These are phyloP conservation scores for Atlantisia rogersi DNA, from an alignment of 2,113 vertebrate species.

Conservation along the genomic window DNA sequence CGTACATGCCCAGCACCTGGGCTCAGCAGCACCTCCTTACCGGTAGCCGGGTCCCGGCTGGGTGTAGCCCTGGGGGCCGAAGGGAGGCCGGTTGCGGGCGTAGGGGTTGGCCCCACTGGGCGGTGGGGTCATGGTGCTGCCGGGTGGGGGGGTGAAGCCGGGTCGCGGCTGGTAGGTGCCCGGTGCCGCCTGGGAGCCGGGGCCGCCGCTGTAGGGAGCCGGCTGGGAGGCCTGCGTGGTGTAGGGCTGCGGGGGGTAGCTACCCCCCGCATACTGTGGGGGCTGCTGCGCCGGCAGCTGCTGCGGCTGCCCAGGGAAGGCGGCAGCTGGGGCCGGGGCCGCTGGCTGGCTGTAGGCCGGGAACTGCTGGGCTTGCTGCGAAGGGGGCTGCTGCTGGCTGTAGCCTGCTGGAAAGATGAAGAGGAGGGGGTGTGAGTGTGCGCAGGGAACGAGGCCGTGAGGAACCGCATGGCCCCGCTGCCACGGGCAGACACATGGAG, in stretches of 20 bases:
- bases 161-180: conserved; percentile 87
- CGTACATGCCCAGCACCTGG: not conserved
- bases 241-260: conserved; percentile 90
- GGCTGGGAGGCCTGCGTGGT: conserved; percentile 89
- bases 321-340: conserved; percentile 55
- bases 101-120: conserved; percentile 91
- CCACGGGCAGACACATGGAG: too few species aligned
- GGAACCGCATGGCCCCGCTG: too few species aligned
- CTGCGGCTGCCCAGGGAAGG: conserved; percentile 81
- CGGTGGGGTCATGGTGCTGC: conserved; percentile 87
- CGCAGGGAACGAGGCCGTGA: fast-evolving
- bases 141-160: conserved; percentile 88
- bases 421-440: not conserved
- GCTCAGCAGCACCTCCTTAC: conserved; percentile 72
- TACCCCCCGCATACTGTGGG: conserved; percentile 88
- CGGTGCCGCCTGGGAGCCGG: conserved; percentile 82
- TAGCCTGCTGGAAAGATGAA: conserved; percentile 84
- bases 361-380: conserved; percentile 91
- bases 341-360: conserved; percentile 88
- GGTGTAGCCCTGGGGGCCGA: conserved; percentile 88
- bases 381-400: conserved; percentile 83
- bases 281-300: conserved; percentile 84
- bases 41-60: conserved; percentile 97
- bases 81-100: conserved; percentile 90
- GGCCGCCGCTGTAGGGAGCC: conserved; percentile 86